Conservation (phyloP, 1,140 invertebrate genomes). For the Goniozus legneri region DNA sequence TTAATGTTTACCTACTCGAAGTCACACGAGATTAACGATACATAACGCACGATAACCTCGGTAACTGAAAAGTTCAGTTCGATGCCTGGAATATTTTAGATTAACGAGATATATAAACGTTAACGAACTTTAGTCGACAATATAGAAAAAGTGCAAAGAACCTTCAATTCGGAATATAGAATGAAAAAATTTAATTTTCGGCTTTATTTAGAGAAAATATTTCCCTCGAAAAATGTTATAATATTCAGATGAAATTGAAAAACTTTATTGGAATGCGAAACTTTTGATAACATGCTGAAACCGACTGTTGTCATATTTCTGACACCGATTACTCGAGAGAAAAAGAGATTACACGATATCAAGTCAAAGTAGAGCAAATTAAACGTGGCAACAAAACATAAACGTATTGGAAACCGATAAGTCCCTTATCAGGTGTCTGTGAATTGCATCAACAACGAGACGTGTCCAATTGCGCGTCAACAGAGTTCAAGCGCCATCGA, state of each 20-base stretch:
- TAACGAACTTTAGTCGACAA: conserved; percentile 24
- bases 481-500: background rate
- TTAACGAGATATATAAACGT: conserved; percentile 31
- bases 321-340: too few relatives aligned
- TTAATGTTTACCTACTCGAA: conserved; percentile 30
- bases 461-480: background rate
- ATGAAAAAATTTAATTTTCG: too few relatives aligned
- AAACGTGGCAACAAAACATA: conserved; percentile 13
- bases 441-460: background rate
- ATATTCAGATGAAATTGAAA: too few relatives aligned
- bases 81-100: conserved; percentile 36
- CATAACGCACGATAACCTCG: conserved; percentile 31
- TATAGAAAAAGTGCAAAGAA: too few relatives aligned
- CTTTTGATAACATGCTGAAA: too few relatives aligned
- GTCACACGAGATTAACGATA: conserved; percentile 30
- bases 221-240: too few relatives aligned
- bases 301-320: too few relatives aligned
- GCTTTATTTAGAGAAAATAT: too few relatives aligned
- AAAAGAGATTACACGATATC: conserved; percentile 10
- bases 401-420: too few relatives aligned
- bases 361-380: conserved; percentile 16
- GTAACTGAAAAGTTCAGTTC: conserved; percentile 39
- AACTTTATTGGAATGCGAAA: too few relatives aligned
- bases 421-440: conserved; percentile 8
- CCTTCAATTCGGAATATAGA: too few relatives aligned